These are phyloP conservation scores for Sandelia bainsii DNA, from an alignment of 2,797 vertebrate genomes.

Conservation along the genomic window DNA sequence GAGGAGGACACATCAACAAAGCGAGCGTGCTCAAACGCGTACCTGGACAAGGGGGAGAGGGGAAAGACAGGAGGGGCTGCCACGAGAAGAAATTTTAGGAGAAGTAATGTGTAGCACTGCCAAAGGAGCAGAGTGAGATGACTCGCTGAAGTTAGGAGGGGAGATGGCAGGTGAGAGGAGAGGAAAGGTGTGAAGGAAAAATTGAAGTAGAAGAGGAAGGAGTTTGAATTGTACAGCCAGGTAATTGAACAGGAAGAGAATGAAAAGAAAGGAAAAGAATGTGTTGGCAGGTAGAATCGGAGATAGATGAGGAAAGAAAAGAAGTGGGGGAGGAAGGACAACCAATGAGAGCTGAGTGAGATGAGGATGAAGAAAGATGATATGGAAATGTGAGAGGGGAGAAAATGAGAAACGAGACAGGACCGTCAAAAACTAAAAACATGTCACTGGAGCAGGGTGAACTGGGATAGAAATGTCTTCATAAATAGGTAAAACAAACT, in stretches of 20 bases:
- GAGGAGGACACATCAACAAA: not conserved
- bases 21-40: not conserved
- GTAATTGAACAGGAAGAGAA: conserved; percentile 3
- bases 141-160: not conserved
- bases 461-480: no score
- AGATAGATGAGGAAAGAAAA: not conserved
- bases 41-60: conserved; percentile 8
- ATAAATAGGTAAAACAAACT: no score
- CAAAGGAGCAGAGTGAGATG: not conserved
- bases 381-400: not conserved
- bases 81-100: not conserved
- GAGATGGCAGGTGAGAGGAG: not conserved
- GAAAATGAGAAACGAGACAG: not conserved
- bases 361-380: not conserved
- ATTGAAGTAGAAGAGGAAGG: not conserved
- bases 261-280: not conserved
- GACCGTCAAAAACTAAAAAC: no score
- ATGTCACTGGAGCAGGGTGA: no score
- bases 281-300: conserved; percentile 4
- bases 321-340: not conserved
- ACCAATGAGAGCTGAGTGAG: not conserved
- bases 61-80: not conserved
- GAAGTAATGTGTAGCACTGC: not conserved
- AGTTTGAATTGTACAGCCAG: not conserved
- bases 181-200: not conserved